Evolutionary conservation across 2,888 invertebrate genomes (phyloP).

Genomic region (Heliconius cydno): DNA sequence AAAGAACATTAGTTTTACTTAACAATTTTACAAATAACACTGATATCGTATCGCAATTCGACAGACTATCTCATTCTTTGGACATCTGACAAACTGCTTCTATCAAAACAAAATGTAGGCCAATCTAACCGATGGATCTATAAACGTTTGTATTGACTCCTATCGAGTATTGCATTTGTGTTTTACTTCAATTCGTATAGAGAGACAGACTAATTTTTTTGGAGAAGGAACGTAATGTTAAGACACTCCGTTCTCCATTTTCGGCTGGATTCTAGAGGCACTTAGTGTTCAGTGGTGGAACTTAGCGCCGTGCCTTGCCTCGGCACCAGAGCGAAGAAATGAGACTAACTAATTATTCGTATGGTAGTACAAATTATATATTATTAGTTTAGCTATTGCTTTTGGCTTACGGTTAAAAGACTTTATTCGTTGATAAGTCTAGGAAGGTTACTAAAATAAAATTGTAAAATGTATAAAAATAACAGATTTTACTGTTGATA

Average conservation of each 20-base stretch:
- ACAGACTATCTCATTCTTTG: constrained; percentile 49
- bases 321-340: too few relatives aligned
- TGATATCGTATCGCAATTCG: constrained; percentile 42
- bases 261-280: too few relatives aligned
- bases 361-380: too few relatives aligned
- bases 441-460: background rate
- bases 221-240: too few relatives aligned
- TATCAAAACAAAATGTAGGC: constrained; percentile 52
- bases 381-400: background rate
- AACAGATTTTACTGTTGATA: too few relatives aligned
- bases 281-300: too few relatives aligned
- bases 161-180: constrained; percentile 10
- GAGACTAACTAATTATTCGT: too few relatives aligned
- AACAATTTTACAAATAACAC: constrained; percentile 7
- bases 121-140: constrained; percentile 36
- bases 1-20: background rate
- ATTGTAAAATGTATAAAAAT: too few relatives aligned
- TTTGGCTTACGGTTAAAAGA: background rate
- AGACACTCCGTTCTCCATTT: too few relatives aligned
- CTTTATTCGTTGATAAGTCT: background rate
- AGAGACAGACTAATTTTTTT: too few relatives aligned
- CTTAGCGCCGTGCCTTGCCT: too few relatives aligned
- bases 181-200: background rate
- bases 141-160: constrained; percentile 22
- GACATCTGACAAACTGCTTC: constrained; percentile 59